phyloP scores from a whole-genome alignment of 2,888 invertebrate species.

The Brenthis daphne region DNA sequence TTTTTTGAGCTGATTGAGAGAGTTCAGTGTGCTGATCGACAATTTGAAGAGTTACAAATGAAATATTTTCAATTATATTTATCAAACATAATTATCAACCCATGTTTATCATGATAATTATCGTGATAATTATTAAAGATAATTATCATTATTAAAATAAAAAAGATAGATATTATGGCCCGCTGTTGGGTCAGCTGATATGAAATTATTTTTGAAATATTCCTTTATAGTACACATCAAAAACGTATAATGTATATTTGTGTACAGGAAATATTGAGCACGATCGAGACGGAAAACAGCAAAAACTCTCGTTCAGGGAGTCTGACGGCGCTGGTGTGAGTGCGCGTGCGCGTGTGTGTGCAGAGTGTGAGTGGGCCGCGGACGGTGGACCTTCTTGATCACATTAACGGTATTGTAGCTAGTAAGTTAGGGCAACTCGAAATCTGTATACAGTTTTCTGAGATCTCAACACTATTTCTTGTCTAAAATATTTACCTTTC shows the following conservation, averaged over 20 bases:
- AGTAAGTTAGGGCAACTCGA: constrained; percentile 53
- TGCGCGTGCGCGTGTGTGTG: constrained; percentile 38
- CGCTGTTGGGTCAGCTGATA: no score
- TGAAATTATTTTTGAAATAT: background rate
- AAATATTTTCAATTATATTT: no score
- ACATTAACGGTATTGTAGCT: constrained; percentile 53
- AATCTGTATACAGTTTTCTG: constrained; percentile 73
- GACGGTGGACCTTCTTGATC: constrained; percentile 51
- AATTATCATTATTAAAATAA: background rate
- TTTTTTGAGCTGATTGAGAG: no score
- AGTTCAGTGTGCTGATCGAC: no score
- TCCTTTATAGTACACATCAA: background rate
- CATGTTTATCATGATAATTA: no score
- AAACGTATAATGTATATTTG: constrained; percentile 14
- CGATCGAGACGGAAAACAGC: constrained; percentile 53
- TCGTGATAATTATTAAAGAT: no score
- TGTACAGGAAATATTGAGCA: constrained; percentile 56
- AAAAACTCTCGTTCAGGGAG: constrained; percentile 69
- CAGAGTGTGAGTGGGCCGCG: constrained; percentile 70
- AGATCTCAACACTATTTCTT: constrained; percentile 69
- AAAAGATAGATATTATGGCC: background rate
- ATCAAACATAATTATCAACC: no score
- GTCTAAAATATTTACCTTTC: constrained; percentile 46
- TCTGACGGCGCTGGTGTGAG: constrained; percentile 67
- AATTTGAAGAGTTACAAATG: no score